Evolutionary conservation across 2,888 invertebrate species (phyloP).

Genomic region (Agrochola lota): DNA sequence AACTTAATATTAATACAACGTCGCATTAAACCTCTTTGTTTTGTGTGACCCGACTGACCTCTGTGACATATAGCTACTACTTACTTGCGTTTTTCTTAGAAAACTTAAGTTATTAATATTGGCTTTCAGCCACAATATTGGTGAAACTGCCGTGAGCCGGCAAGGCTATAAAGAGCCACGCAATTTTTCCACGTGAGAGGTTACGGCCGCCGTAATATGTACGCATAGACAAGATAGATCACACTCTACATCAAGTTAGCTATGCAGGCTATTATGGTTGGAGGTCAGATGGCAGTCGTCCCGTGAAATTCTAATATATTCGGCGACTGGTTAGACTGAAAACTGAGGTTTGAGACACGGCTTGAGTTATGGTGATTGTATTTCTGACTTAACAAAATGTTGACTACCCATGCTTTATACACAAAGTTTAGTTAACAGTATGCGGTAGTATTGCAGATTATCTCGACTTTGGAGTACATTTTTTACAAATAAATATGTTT

Average conservation of each 20-base stretch:
- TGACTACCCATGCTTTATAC: not conserved
- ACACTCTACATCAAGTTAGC: slow-evolving; percentile 44
- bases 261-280: slow-evolving; percentile 40
- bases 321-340: slow-evolving; percentile 6
- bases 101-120: slow-evolving; percentile 54
- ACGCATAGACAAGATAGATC: slow-evolving; percentile 52
- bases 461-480: not conserved
- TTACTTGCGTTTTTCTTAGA: slow-evolving; percentile 32
- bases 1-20: slow-evolving; percentile 47
- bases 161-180: slow-evolving; percentile 47
- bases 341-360: slow-evolving; percentile 11
- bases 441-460: not conserved
- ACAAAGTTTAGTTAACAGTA: not conserved
- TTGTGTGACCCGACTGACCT: slow-evolving; percentile 54
- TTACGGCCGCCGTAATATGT: slow-evolving; percentile 36
- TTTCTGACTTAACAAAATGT: slow-evolving; percentile 4
- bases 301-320: slow-evolving; percentile 26
- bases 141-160: slow-evolving; percentile 23
- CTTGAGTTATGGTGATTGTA: slow-evolving; percentile 32
- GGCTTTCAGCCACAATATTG: slow-evolving; percentile 40
- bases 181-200: slow-evolving; percentile 60
- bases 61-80: slow-evolving; percentile 22
- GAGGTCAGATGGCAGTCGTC: slow-evolving; percentile 22
- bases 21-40: slow-evolving; percentile 56
- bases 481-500: not conserved